Conservation (phyloP, 2,888 invertebrate species). For the Ophion obscuratus region DNA sequence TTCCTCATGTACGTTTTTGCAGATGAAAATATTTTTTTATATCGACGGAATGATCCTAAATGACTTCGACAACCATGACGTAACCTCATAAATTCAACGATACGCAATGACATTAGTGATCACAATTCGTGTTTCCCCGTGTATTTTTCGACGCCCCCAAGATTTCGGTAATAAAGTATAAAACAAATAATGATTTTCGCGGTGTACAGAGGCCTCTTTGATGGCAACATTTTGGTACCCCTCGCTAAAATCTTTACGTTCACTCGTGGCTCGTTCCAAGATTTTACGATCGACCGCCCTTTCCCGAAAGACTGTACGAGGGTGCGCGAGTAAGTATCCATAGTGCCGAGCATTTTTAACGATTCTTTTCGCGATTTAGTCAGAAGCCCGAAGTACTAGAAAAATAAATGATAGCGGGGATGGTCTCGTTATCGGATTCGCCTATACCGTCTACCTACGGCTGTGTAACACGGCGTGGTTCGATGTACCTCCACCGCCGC, state of each 20-base stretch:
- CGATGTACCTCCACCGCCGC: constrained; percentile 21
- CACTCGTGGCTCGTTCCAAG: constrained; percentile 25
- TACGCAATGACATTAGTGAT: neutral
- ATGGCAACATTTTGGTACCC: constrained; percentile 15
- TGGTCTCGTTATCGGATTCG: constrained; percentile 59
- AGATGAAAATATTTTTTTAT: no score
- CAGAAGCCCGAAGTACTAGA: constrained; percentile 26
- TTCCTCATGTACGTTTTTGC: neutral
- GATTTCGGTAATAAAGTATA: constrained; percentile 21
- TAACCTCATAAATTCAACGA: neutral
- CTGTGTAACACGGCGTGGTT: neutral
- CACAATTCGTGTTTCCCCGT: neutral
- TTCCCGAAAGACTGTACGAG: constrained; percentile 37
- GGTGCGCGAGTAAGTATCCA: neutral
- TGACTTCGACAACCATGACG: neutral
- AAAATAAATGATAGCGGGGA: constrained; percentile 40
- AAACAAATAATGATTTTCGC: constrained; percentile 25
- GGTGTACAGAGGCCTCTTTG: constrained; percentile 30
- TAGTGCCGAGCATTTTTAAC: constrained; percentile 34
- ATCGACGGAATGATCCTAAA: neutral
- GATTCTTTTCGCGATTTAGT: constrained; percentile 10
- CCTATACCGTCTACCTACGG: constrained; percentile 17
- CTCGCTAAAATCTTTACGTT: constrained; percentile 46
- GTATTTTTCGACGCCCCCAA: neutral
- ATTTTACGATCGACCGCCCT: constrained; percentile 50